Base-by-base conservation (phyloP, 2,113 vertebrate species). In the Cololabis saira region DNA sequence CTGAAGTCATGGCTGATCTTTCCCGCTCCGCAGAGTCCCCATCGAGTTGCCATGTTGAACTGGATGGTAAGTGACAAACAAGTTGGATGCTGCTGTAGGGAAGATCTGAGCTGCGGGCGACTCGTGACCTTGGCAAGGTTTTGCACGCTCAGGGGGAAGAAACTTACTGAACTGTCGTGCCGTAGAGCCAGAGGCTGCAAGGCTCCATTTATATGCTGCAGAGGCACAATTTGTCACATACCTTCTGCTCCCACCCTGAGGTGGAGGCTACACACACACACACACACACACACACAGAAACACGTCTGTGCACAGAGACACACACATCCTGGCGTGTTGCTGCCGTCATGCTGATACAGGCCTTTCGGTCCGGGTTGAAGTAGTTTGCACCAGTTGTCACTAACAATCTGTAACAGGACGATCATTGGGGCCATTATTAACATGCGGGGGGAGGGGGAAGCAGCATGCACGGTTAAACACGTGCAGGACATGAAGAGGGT, bases 1-100 rank as follows among this genome's bases (percentile, higher is more conserved):
- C 90, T 79, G 76, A 94, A 95, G 53, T 95, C 93, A 19, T 89
- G 82, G 86, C 92, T 81, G 86, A 95, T 95, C 42, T 92, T 91
- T 17, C 94, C 94, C 0, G 76, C 91, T 0, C 93, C 88, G 45
- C 94, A 92, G 41, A 94, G 80, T 11, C 93, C 94, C 94, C 93
- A 95, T 41, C 81, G 79, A 0, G 93, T 89, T 6, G 92, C 88
- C 93, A 94, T 94, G 19, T 82, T 83, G 49, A 55, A 68, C 33
- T 65, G 53, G 63, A 80, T 66, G 61, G 37, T 16, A 49, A 70
- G 70, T 69, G 72, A 76, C 59, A 79, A 79, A 81, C 72, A 71
- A 79, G 24, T 21, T 0, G 18, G 47, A 37, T 61, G 68, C 37
- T 70, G 78, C 58, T 78, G 78, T 18, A 49, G 66, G 57, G 40